Evolutionary conservation across 2,888 invertebrate genomes (phyloP).

Genomic region (Psylliodes chrysocephalus): DNA sequence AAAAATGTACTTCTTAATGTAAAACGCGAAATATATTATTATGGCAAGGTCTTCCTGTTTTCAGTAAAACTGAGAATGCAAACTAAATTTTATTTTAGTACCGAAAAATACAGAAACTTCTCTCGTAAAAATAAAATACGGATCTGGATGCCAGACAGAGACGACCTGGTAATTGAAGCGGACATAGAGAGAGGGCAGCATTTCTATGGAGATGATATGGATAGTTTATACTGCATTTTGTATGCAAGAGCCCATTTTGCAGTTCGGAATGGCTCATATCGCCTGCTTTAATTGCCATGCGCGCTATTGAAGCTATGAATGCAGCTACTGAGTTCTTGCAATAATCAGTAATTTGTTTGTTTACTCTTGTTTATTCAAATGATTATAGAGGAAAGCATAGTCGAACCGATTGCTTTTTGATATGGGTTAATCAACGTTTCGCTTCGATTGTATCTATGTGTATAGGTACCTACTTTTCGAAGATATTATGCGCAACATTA

Average conservation of each 20-base stretch:
- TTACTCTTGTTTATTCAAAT: slow-evolving; percentile 47
- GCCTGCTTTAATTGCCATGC: slow-evolving; percentile 59
- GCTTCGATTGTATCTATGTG: not conserved
- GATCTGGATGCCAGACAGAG: slow-evolving; percentile 26
- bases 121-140: slow-evolving; percentile 14
- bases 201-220: slow-evolving; percentile 41
- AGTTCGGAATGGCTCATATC: slow-evolving; percentile 55
- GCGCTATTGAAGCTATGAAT: slow-evolving; percentile 54
- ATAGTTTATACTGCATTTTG: slow-evolving; percentile 55
- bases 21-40: not conserved
- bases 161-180: slow-evolving; percentile 26
- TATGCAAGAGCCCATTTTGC: slow-evolving; percentile 57
- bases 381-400: slow-evolving; percentile 10
- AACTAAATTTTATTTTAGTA: slow-evolving; percentile 13
- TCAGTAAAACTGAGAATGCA: slow-evolving; percentile 1
- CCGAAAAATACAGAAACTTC: slow-evolving; percentile 12
- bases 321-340: slow-evolving; percentile 53
- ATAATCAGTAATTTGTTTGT: slow-evolving; percentile 54
- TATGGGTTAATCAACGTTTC: slow-evolving; percentile 24
- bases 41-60: slow-evolving; percentile 7
- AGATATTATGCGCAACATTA: no score
- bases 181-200: slow-evolving; percentile 17
- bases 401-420: slow-evolving; percentile 17
- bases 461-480: no score
- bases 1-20: not conserved